A percentile compares a stretch with the other conserved stretches of the same genome.
These are phyloP conservation scores for Coturnix japonica DNA, from an alignment of 2,113 vertebrate genomes.

Conservation along the genomic window DNA sequence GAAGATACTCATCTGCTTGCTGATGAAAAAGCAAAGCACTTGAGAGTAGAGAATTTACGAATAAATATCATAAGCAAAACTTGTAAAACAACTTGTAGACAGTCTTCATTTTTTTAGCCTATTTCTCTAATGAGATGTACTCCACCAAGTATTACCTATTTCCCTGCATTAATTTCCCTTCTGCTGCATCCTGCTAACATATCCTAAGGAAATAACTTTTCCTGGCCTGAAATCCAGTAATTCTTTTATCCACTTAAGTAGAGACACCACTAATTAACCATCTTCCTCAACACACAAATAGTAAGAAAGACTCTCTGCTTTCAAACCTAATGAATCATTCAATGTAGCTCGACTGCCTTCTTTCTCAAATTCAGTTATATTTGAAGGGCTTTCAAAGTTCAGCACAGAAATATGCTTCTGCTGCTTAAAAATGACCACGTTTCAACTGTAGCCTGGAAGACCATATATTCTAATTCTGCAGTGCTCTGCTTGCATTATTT, in stretches of 20 bases:
- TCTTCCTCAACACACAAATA: not conserved
- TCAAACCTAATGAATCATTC: not conserved
- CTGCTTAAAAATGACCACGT: not conserved
- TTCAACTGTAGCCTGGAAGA: not conserved
- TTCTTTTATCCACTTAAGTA: not conserved
- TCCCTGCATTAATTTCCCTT: not conserved
- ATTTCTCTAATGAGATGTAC: accelerated
- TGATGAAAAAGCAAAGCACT: not conserved
- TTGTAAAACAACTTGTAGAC: not conserved
- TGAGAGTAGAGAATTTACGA: not conserved
- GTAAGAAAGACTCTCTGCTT: not conserved
- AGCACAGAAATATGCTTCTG: not conserved
- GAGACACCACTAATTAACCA: not conserved
- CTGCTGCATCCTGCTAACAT: not conserved
- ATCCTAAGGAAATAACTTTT: not conserved
- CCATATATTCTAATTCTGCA: not conserved
- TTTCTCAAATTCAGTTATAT: not conserved
- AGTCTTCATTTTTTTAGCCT: not conserved
- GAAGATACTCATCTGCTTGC: not conserved
- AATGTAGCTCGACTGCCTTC: not conserved
- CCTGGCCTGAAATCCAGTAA: not conserved
- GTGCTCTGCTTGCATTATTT: not conserved
- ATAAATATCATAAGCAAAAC: not conserved
- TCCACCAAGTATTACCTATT: not conserved
- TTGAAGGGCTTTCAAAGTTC: not conserved